Percentiles rank a stretch among this genome's conserved stretches.
phyloP scores from a whole-genome alignment of 2,113 vertebrate genomes.

The Rhabdomys dilectus region DNA sequence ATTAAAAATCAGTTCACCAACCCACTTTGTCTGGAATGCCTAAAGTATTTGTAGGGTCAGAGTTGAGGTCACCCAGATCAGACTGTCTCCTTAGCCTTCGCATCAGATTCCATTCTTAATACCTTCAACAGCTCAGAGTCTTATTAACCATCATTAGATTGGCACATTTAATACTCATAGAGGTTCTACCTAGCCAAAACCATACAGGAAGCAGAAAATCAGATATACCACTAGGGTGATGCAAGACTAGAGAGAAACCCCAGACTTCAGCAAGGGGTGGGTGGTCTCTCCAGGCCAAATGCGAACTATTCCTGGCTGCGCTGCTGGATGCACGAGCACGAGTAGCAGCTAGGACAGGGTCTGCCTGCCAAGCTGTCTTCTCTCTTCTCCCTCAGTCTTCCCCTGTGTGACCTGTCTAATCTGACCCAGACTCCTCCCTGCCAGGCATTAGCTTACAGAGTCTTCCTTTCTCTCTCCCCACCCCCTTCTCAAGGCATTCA shows the following conservation, averaged over 20 bases:
- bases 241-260: slow-evolving; percentile 37
- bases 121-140: background rate
- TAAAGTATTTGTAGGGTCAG: background rate
- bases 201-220: slow-evolving; percentile 70
- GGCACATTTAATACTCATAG: slow-evolving; percentile 32
- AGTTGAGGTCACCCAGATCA: slow-evolving; percentile 23
- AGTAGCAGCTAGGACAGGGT: slow-evolving; percentile 18
- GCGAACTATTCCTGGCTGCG: background rate
- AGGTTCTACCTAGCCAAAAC: slow-evolving; percentile 19
- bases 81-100: background rate
- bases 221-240: slow-evolving; percentile 42
- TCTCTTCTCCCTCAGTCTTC: background rate
- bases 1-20: slow-evolving; percentile 14
- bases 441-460: background rate
- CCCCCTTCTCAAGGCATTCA: background rate
- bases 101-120: background rate
- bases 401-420: background rate
- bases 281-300: background rate
- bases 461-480: background rate
- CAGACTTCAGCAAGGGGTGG: background rate
- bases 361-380: background rate
- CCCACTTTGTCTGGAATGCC: background rate
- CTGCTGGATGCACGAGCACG: background rate
- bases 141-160: slow-evolving; percentile 61
- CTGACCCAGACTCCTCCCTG: background rate